Conservation (phyloP, 2,888 invertebrate genomes). For the Lottia scabra region DNA sequence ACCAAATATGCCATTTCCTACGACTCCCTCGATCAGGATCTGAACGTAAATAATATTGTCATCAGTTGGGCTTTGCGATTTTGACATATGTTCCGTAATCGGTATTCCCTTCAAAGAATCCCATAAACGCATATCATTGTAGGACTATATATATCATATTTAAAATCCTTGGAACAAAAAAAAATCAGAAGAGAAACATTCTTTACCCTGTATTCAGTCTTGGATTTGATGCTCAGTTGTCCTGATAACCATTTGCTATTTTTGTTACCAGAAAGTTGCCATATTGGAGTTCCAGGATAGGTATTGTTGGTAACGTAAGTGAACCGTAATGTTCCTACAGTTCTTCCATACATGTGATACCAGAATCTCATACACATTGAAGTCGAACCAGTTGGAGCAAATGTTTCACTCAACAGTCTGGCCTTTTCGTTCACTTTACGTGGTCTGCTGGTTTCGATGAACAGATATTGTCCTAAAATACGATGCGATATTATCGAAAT, state of each 20-base stretch:
- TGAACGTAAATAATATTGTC: slow-evolving; percentile 18
- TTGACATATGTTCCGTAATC: no score
- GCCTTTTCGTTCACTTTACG: slow-evolving; percentile 50
- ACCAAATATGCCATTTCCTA: slow-evolving; percentile 38
- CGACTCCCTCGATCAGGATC: slow-evolving; percentile 49
- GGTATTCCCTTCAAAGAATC: no score
- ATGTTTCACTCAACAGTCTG: slow-evolving; percentile 45
- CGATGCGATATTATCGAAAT: no score
- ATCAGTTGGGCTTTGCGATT: no score
- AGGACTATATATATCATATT: no score
- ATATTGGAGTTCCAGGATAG: slow-evolving; percentile 40
- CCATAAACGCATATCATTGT: no score
- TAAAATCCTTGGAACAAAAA: no score
- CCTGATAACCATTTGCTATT: slow-evolving; percentile 49
- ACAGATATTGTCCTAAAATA: slow-evolving; percentile 45
- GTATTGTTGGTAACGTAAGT: slow-evolving; percentile 45
- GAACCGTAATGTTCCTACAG: slow-evolving; percentile 55
- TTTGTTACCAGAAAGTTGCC: slow-evolving; percentile 51
- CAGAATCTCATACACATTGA: slow-evolving; percentile 52
- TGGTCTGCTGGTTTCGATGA: slow-evolving; percentile 56
- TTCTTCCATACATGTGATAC: slow-evolving; percentile 63
- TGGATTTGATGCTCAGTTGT: slow-evolving; percentile 42
- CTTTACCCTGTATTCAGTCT: slow-evolving; percentile 44
- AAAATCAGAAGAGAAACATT: background rate
- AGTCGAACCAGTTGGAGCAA: slow-evolving; percentile 39